Evolutionary conservation across 2,113 vertebrate species (phyloP).

Genomic region (Myrmecophaga tridactyla): DNA sequence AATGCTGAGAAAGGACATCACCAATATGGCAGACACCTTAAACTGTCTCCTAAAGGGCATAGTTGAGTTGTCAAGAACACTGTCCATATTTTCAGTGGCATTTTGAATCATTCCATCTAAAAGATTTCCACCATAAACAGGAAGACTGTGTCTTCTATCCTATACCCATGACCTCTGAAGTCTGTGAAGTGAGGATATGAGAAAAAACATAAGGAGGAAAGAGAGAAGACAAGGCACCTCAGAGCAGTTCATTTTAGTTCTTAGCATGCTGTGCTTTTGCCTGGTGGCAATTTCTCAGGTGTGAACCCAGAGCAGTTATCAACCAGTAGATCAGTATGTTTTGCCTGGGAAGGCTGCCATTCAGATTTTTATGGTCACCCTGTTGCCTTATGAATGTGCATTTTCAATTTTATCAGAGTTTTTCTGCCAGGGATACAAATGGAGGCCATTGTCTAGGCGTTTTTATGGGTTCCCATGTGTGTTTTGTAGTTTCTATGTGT

Average conservation of each 20-base stretch:
- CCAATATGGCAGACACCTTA: not conserved
- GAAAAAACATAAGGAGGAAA: not conserved
- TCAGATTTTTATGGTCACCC: not conserved
- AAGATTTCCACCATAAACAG: not conserved
- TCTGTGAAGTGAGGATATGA: not conserved
- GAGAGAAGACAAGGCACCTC: not conserved
- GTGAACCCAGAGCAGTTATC: conserved; percentile 1
- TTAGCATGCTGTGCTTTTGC: not conserved
- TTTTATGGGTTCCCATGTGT: conserved; percentile 38
- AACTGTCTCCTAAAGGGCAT: not conserved
- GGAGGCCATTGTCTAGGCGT: not conserved
- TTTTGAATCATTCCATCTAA: not conserved
- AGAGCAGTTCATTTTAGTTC: not conserved
- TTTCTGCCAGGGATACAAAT: conserved; percentile 52
- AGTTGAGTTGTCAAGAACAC: not conserved
- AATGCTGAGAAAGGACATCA: not conserved
- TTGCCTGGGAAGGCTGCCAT: not conserved
- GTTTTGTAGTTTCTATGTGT: conserved; percentile 51
- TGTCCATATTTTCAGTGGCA: not conserved
- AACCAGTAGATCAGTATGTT: not conserved
- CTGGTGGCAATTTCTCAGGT: not conserved
- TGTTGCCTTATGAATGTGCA: not conserved
- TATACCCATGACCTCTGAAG: not conserved
- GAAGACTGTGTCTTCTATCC: not conserved
- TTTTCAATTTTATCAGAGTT: conserved; percentile 43